A percentile compares a stretch with the other conserved stretches of the same genome.
phyloP scores from a whole-genome alignment of 2,888 invertebrate genomes.

The Andrena praecox region DNA sequence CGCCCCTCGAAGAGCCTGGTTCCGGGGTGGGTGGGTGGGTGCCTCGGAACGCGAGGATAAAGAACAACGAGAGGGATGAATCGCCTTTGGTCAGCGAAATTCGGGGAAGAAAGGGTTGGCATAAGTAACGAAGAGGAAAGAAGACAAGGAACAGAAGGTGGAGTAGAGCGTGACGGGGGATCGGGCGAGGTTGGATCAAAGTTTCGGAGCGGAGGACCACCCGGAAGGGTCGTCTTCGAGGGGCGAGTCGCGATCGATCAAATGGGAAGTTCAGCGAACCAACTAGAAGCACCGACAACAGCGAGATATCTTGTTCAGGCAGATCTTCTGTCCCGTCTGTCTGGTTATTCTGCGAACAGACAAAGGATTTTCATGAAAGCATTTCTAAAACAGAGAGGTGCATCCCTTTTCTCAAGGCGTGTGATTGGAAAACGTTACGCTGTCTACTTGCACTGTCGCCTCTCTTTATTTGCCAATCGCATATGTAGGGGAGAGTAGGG shows the following conservation, averaged over 20 bases:
- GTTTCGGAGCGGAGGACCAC: constrained; percentile 50
- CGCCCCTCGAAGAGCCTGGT: constrained; percentile 64
- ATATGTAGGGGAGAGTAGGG: too few relatives aligned
- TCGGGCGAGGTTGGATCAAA: constrained; percentile 55
- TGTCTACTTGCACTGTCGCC: too few relatives aligned
- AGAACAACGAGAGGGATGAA: not conserved
- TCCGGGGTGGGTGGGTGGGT: too few relatives aligned
- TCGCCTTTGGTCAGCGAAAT: too few relatives aligned
- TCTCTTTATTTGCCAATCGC: too few relatives aligned
- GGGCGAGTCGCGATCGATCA: constrained; percentile 71
- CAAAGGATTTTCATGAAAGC: constrained; percentile 37
- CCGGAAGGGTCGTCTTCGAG: constrained; percentile 65
- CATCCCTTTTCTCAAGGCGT: not conserved
- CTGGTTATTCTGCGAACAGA: constrained; percentile 81
- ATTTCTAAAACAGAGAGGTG: too few relatives aligned
- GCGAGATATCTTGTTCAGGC: constrained; percentile 90
- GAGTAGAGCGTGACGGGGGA: constrained; percentile 2
- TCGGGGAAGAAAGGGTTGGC: not conserved
- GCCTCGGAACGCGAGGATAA: not conserved
- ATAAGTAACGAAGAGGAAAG: constrained; percentile 5
- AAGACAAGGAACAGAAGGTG: not conserved
- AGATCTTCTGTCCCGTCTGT: constrained; percentile 88
- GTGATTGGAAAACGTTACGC: not conserved
- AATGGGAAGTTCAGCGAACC: constrained; percentile 86
- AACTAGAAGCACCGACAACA: constrained; percentile 92